Conservation (phyloP, 1,140 invertebrate genomes). For the Thaumatotibia leucotreta region DNA sequence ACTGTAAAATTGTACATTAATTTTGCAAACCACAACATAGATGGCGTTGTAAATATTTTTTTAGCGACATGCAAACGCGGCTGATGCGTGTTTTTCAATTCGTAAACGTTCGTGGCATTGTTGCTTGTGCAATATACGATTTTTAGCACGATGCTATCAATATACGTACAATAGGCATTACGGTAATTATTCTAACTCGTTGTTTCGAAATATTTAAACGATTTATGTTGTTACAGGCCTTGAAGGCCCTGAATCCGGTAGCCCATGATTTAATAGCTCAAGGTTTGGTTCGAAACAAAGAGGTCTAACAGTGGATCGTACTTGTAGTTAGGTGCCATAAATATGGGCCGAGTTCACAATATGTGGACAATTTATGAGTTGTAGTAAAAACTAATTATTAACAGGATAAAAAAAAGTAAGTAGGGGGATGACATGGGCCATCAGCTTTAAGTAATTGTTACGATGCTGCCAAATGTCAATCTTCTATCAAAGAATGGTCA, state of each 20-base stretch:
- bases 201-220: conserved; percentile 15
- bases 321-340: too few species aligned
- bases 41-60: not conserved
- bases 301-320: too few species aligned
- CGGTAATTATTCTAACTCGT: conserved; percentile 20
- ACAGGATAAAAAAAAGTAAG: too few species aligned
- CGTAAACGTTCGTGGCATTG: conserved; percentile 1
- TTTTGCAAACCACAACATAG: not conserved
- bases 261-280: not conserved
- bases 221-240: conserved; percentile 5
- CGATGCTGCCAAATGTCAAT: too few species aligned
- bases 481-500: too few species aligned
- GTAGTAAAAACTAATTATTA: too few species aligned
- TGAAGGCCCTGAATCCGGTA: conserved; percentile 8
- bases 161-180: conserved; percentile 16
- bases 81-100: not conserved
- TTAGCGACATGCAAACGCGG: not conserved
- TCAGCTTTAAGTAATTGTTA: too few species aligned
- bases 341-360: too few species aligned
- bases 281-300: not conserved
- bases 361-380: too few species aligned
- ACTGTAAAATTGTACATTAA: too few species aligned
- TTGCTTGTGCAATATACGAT: not conserved
- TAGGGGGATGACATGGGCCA: too few species aligned
- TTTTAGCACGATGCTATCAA: conserved; percentile 7